Base-by-base conservation (phyloP, 2,797 vertebrate species). In the Sebastes vulpes region DNA sequence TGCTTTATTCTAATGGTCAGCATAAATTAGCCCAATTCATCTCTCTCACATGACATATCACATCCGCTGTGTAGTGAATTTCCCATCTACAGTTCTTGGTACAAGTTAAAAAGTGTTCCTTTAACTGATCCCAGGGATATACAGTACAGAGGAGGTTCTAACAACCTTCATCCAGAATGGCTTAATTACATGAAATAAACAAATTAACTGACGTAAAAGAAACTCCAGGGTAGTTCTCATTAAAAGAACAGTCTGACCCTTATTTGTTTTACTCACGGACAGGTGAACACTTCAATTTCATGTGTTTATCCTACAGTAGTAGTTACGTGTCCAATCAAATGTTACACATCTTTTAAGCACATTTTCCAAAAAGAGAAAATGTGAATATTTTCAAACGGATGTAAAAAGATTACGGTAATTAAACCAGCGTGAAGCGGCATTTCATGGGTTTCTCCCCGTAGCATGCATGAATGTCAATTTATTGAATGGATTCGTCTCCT, bases 1-100 rank as follows among this genome's bases (percentile, higher is more conserved):
- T 38, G 63, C 72, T 83, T 72, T 82, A 61, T 66, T 84, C 63
- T 78, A 26, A 25, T 71, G 68, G 77, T 90, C 85, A 82, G 52
- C 73, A 79, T 69, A 65, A 84, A 85, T 77, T 38, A 88, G 6
- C 63, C 56, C 57, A 23, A 31, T 75, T 67, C 35, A 52, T 79
- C 59, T 85, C 25, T 54, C n/a, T 70, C 65, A 23, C 32, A 25
- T 71, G 58, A 77, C 46, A 42, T 31, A 38, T 73, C 59, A 63
- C 28, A 67, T 14, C 29, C 42, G 65, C 9, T 26, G 23, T 31
- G 18, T 60, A 23, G 23, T 78, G 2, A 59, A 74, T 83, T 61
- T 60, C 5, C 48, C 16, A 10, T 65, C 4, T 53, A 6, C 18
- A 60, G 16, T 64, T 60, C 35, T 76, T 6, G 28, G 20, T 32